Evolutionary conservation across 2,113 vertebrate genomes (phyloP).

Genomic region (Sisor rabdophorus): DNA sequence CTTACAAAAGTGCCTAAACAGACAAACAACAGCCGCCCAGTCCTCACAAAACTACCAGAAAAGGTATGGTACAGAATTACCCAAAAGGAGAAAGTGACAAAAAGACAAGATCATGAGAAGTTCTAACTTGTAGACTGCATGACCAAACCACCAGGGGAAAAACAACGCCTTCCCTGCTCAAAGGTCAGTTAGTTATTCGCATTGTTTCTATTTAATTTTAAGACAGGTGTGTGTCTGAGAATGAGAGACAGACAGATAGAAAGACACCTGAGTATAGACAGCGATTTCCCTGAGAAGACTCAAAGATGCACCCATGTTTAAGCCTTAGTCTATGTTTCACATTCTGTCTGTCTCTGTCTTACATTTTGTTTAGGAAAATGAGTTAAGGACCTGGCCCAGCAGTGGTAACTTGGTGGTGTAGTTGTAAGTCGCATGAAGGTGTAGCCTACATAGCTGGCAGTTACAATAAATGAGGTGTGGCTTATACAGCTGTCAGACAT

Average conservation of each 20-base stretch:
- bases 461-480: not conserved
- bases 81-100: not conserved
- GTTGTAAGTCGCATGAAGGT: no score
- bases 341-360: not conserved
- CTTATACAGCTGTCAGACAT: no score
- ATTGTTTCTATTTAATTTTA: no score
- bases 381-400: no score
- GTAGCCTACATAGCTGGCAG: not conserved
- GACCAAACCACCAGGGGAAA: not conserved
- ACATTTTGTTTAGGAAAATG: no score
- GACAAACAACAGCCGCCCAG: no score
- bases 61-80: not conserved
- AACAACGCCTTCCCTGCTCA: not conserved
- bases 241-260: not conserved
- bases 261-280: constrained; percentile 21
- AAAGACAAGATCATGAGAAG: not conserved
- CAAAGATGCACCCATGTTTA: constrained; percentile 7
- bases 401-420: no score
- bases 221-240: not conserved
- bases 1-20: not conserved
- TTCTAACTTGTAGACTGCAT: no score
- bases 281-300: constrained; percentile 16
- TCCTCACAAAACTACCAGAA: not conserved
- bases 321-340: constrained; percentile 13
- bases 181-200: no score